Base-by-base conservation (phyloP, 2,797 vertebrate genomes). In the Epinephelus malabaricus region DNA sequence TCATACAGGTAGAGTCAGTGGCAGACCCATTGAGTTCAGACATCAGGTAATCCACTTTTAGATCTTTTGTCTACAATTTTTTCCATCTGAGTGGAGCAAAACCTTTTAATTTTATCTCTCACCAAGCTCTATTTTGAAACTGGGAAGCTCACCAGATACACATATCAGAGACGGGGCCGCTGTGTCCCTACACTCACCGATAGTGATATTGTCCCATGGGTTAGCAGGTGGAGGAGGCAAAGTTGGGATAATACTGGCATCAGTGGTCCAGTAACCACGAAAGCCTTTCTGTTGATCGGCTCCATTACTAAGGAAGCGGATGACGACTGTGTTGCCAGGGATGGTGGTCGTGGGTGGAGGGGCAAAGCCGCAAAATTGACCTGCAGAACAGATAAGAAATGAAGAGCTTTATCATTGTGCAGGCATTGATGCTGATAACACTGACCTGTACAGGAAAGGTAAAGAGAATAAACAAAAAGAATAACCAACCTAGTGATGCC, bases 191-290 rank as follows among this genome's bases (percentile, higher is more conserved):
- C 27, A 86, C 90, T 92, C 67, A 95, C 95, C 82, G 47, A 95
- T 92, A 17, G 61, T 82, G 45, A 95, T 70, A 51, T 92, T 58
- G 74, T 95, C 92, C 95, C 95, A 96, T 4, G 90, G 94, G 45
- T 94, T 94, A 25, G 83, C 15, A n/a, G 81, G 67, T 23, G 84
- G 76, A 54, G 93, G 87, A 27, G 93, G 84, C 73, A 94, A 70
- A 51, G 91, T 95, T 5, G 91, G 94, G 61, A 94, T 46, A 54
- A 93, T 46, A 30, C 2, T 69, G 4, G 73, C 1, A 82, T 95
- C 83, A 5, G 86, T 94, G 69, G 93, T 96, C 95, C 95, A 96
- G 80, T 95, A 94, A 76, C 94, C 94, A 68, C 89, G 93, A 69
- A 96, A 96, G 77, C 96, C 95, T 50, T 75, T 92, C 72, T 94